Evolutionary conservation across 1,140 invertebrate species (phyloP), one percentile per base, ranked within the genome.

Genomic region (Hesperophylax magnus): DNA sequence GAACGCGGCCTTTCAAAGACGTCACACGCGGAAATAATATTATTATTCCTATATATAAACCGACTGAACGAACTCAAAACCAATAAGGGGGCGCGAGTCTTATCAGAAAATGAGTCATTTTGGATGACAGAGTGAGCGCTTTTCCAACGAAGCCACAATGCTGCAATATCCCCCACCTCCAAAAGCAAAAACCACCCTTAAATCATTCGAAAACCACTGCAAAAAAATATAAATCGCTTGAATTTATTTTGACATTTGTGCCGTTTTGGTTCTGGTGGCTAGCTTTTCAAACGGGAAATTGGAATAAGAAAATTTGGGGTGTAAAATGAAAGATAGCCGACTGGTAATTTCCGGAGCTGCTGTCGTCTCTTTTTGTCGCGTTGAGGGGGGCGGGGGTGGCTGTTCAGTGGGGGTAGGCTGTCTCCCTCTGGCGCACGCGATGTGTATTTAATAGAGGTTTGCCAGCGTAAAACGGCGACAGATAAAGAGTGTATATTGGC

Each of bases 61-160:
- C 81, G 74, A 58, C 56, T 61, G 27, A 60, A 34, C 74, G 54
- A 75, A 58, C 69, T 53, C 69, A 74, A 34, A 77, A 78, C 82
- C 82, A 83, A 83, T 83, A 83, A 76, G 60, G 86, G 85, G 31
- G 17, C 31, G 81, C 85, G 85, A 84, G 84, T 79, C 87, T 89
- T 89, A 89, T 89, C 88, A 89, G 88, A 89, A 89, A 89, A 89
- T 89, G 88, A 89, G 85, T 88, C 88, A 87, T 89, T 89, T 88
- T 87, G 87, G 88, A 87, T 89, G 88, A 89, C 88, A 89, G 88
- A 89, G 87, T 88, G 80, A 87, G 87, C 61, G 63, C 24, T 15
- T 65, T 39, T 39, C 53, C 76, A n/a, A 39, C 74, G 65, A 11
- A 20, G 53, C 56, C 34, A 69, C 14, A 63, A 24, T 20, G 14